phyloP scores from a whole-genome alignment of 2,797 vertebrate species.

The Lagorchestes hirsutus region DNA sequence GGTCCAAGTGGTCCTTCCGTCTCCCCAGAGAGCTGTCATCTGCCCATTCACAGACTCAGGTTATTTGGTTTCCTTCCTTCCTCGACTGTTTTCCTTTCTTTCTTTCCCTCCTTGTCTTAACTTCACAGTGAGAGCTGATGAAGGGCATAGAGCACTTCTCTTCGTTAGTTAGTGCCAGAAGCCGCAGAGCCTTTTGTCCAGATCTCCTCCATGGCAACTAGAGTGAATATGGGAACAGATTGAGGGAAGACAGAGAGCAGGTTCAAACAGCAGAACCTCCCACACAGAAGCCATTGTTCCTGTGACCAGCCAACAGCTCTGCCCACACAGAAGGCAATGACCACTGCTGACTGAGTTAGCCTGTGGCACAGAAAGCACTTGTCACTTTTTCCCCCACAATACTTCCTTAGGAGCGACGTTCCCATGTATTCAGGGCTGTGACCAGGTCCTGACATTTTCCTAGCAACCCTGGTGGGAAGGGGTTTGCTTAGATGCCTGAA shows the following conservation, averaged over 20 bases:
- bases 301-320: constrained; percentile 51
- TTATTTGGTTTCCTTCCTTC: constrained; percentile 73
- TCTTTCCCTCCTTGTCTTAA: not conserved
- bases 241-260: constrained; percentile 55
- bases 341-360: constrained; percentile 52
- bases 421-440: constrained; percentile 39
- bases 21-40: constrained; percentile 64
- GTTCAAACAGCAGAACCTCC: constrained; percentile 45
- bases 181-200: constrained; percentile 45
- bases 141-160: constrained; percentile 62
- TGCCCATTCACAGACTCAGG: constrained; percentile 65
- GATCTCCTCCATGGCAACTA: constrained; percentile 52
- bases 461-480: constrained; percentile 29
- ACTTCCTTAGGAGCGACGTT: constrained; percentile 31
- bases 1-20: constrained; percentile 54
- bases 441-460: constrained; percentile 30
- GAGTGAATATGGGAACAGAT: constrained; percentile 64
- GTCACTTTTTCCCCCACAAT: constrained; percentile 27
- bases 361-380: not conserved
- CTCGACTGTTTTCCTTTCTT: constrained; percentile 69
- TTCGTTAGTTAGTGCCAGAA: constrained; percentile 42
- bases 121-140: constrained; percentile 64
- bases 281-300: not conserved
- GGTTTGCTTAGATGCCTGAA: constrained; percentile 10
- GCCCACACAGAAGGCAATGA: constrained; percentile 60